Evolutionary conservation across 2,888 invertebrate genomes (phyloP).

Genomic region (Acrocyrtus sp.): DNA sequence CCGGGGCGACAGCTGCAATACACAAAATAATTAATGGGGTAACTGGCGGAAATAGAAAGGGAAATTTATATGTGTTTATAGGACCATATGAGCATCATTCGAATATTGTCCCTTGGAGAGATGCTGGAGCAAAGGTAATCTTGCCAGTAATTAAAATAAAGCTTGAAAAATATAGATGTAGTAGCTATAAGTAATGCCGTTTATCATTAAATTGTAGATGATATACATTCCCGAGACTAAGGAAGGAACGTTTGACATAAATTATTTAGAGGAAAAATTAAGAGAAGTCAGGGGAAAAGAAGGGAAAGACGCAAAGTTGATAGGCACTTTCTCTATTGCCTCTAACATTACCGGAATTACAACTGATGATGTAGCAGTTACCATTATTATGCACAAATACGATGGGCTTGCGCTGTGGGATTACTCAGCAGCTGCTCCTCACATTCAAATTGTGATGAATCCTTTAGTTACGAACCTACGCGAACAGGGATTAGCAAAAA

Average conservation of each 20-base stretch:
- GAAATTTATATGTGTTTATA: slow-evolving; percentile 78
- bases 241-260: slow-evolving; percentile 82
- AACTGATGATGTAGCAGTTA: slow-evolving; percentile 84
- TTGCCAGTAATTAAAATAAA: not conserved
- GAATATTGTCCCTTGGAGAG: slow-evolving; percentile 84
- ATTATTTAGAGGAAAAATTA: slow-evolving; percentile 78
- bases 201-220: slow-evolving; percentile 70
- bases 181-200: no score
- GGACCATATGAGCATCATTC: slow-evolving; percentile 83
- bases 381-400: slow-evolving; percentile 71
- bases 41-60: slow-evolving; percentile 57
- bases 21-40: slow-evolving; percentile 78
- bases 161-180: not conserved
- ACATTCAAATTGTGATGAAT: slow-evolving; percentile 84
- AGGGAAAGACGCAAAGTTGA: slow-evolving; percentile 69
- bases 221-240: slow-evolving; percentile 81
- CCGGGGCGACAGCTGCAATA: slow-evolving; percentile 80
- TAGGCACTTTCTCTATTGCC: slow-evolving; percentile 88
- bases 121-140: slow-evolving; percentile 78
- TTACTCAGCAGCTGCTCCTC: slow-evolving; percentile 85
- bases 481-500: slow-evolving; percentile 76
- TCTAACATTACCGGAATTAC: slow-evolving; percentile 90
- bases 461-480: slow-evolving; percentile 71
- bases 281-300: slow-evolving; percentile 66
- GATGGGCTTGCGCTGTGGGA: slow-evolving; percentile 77